Evolutionary conservation across 2,113 vertebrate genomes (phyloP).

Genomic region (Halcyon malimbica): DNA sequence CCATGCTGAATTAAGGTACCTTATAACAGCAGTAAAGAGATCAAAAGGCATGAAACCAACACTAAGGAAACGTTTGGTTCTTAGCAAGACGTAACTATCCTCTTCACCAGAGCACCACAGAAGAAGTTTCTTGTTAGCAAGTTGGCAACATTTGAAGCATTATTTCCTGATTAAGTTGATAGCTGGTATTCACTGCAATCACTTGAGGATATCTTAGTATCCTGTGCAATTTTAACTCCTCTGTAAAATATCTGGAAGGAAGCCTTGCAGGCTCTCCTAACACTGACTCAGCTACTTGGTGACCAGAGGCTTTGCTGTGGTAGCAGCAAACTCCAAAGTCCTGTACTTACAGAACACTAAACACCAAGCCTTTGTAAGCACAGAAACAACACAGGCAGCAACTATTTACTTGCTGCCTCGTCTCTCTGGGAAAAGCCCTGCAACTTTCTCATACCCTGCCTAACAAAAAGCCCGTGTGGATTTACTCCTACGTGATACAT

Average conservation of each 20-base stretch:
- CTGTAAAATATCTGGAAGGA: neutral
- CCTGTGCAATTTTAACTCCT: constrained; percentile 1
- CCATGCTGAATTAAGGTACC: neutral
- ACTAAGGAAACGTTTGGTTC: neutral
- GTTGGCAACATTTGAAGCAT: neutral
- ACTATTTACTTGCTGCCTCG: neutral
- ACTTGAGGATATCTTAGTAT: neutral
- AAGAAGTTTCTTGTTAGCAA: neutral
- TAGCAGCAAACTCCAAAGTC: constrained; percentile 2
- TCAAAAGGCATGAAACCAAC: neutral
- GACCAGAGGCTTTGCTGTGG: constrained; percentile 44
- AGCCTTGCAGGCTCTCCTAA: neutral
- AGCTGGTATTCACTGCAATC: neutral
- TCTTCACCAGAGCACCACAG: neutral
- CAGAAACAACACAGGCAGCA: constrained; percentile 37
- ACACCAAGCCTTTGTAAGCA: neutral
- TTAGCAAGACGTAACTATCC: neutral
- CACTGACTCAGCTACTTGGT: constrained; percentile 11
- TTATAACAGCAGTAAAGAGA: neutral
- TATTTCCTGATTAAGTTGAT: constrained; percentile 25
- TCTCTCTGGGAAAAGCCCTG: neutral
- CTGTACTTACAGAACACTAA: neutral
- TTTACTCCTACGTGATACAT: neutral
- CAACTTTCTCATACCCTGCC: neutral
- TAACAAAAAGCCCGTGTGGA: neutral